Percentiles rank a stretch among this genome's conserved stretches.
Conservation (phyloP, 1,140 invertebrate genomes). For the Procambarus clarkii region DNA sequence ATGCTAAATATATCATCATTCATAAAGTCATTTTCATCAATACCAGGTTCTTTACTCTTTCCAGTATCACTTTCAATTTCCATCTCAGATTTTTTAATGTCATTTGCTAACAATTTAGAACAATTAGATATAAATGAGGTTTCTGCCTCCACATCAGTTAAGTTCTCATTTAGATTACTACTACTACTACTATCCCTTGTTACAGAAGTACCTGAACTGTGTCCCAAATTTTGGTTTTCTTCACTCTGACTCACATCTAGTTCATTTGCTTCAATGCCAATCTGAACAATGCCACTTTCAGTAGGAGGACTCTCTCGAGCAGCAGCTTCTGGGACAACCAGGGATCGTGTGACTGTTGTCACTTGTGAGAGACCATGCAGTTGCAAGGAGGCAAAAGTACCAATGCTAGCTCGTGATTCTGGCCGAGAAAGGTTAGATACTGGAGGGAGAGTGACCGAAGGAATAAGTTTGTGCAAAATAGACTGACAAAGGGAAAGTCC, state of each 20-base stretch:
- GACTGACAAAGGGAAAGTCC: constrained; percentile 71
- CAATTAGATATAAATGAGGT: constrained; percentile 50
- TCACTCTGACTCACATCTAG: constrained; percentile 29
- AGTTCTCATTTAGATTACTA: constrained; percentile 24
- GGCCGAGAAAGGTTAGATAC: constrained; percentile 44
- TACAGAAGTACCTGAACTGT: constrained; percentile 27
- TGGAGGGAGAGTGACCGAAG: constrained; percentile 62
- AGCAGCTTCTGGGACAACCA: constrained; percentile 32
- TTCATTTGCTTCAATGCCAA: constrained; percentile 66
- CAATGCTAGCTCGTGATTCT: constrained; percentile 60
- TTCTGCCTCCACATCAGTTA: constrained; percentile 55
- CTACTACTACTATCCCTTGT: constrained; percentile 21
- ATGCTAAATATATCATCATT: constrained; percentile 9
- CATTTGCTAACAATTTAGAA: constrained; percentile 16
- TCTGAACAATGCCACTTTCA: constrained; percentile 67
- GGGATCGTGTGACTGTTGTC: constrained; percentile 14
- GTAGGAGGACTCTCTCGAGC: constrained; percentile 55
- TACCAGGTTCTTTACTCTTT: constrained; percentile 10
- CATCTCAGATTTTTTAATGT: constrained; percentile 4
- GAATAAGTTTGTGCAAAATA: constrained; percentile 71
- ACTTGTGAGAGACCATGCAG: constrained; percentile 37
- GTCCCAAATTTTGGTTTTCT: constrained; percentile 8
- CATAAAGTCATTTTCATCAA: neutral
- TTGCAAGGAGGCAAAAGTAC: constrained; percentile 56
- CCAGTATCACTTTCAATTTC: constrained; percentile 11